These are phyloP conservation scores for Drosophila prosaltans DNA, from an alignment of 1,140 invertebrate genomes.

Conservation along the genomic window DNA sequence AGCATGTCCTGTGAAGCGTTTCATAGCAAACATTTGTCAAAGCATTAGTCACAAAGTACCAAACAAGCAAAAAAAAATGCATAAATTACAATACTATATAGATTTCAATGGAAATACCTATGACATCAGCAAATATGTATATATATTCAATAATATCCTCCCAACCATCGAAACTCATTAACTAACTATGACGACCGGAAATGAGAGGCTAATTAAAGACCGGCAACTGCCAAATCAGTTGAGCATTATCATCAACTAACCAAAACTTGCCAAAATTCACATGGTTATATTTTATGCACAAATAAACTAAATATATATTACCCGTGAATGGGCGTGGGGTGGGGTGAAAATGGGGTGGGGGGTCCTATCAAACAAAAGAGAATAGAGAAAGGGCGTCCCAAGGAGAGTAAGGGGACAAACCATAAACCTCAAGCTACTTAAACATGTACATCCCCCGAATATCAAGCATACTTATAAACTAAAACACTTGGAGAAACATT, in stretches of 20 bases:
- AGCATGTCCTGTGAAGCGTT: conserved; percentile 60
- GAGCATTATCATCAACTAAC: conserved; percentile 35
- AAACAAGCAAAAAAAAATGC: not conserved
- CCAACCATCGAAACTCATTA: not conserved
- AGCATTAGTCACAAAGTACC: conserved; percentile 58
- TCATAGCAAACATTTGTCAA: conserved; percentile 78
- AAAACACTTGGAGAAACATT: not conserved
- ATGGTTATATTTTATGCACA: conserved; percentile 55
- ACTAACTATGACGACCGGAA: conserved; percentile 32
- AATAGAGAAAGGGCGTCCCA: not conserved
- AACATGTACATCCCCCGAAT: conserved; percentile 42
- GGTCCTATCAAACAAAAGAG: not conserved
- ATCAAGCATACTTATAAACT: conserved; percentile 12
- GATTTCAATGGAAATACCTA: not conserved
- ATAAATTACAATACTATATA: not conserved
- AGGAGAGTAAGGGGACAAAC: not conserved
- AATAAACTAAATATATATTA: conserved; percentile 69
- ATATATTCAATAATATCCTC: not conserved
- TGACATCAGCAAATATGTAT: not conserved
- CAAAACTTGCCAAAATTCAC: conserved; percentile 30
- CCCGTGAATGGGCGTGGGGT: not conserved
- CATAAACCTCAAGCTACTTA: conserved; percentile 43
- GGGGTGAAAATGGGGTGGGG: not conserved
- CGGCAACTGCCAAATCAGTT: conserved; percentile 20
- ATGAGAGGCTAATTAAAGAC: conserved; percentile 39